These are phyloP conservation scores for Musca domestica DNA, from an alignment of 1,140 invertebrate genomes.

Conservation along the genomic window DNA sequence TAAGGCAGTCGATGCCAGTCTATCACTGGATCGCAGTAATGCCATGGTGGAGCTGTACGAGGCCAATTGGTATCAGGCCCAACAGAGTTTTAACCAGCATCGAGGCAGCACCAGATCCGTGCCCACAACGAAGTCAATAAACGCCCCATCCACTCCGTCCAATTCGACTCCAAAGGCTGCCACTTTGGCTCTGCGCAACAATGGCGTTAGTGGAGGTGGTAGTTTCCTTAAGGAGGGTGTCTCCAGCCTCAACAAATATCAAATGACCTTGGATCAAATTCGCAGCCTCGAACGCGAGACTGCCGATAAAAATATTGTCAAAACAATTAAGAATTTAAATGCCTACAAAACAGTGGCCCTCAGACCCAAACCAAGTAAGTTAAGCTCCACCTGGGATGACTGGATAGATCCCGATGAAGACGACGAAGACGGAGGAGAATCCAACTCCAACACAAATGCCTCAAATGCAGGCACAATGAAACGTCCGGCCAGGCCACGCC, in stretches of 20 bases:
- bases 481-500: constrained; percentile 39
- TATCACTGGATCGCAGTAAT: constrained; percentile 62
- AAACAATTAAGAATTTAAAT: constrained; percentile 58
- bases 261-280: constrained; percentile 61
- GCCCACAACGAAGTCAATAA: background rate
- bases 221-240: constrained; percentile 55
- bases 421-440: background rate
- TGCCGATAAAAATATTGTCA: constrained; percentile 34
- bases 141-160: background rate
- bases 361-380: constrained; percentile 56
- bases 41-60: constrained; percentile 76
- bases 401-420: constrained; percentile 29
- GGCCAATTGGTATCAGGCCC: constrained; percentile 75
- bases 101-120: constrained; percentile 25
- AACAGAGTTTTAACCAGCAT: constrained; percentile 30
- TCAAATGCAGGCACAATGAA: constrained; percentile 34
- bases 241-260: constrained; percentile 62
- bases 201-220: constrained; percentile 32
- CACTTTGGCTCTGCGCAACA: background rate
- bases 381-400: constrained; percentile 59
- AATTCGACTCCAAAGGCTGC: constrained; percentile 4
- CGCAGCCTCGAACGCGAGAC: constrained; percentile 42
- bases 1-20: constrained; percentile 65
- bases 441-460: background rate
- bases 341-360: constrained; percentile 60